phyloP scores from a whole-genome alignment of 2,113 vertebrate species.

The Pachypanchax playfairii region DNA sequence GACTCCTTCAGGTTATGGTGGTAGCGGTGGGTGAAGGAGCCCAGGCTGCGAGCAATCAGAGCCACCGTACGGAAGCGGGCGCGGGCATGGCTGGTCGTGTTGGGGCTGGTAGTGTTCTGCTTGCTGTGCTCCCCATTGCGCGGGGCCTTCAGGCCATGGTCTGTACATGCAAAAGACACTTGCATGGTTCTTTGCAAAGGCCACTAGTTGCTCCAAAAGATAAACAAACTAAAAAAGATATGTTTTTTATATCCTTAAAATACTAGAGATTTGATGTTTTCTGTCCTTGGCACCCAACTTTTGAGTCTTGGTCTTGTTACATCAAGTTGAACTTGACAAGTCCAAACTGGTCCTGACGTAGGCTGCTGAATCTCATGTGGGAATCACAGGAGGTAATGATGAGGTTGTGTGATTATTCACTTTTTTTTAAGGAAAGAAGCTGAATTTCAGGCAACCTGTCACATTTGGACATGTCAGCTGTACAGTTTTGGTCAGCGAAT shows the following conservation, averaged over 20 bases:
- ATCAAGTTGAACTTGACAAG: conserved; percentile 35
- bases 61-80: conserved; percentile 97
- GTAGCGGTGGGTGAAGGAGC: conserved; percentile 94
- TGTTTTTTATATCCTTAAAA: conserved; percentile 15
- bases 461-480: conserved; percentile 23
- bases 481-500: conserved; percentile 31
- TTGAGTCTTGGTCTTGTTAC: conserved; percentile 9
- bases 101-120: conserved; percentile 89
- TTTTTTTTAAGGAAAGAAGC: conserved; percentile 8
- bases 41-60: conserved; percentile 94
- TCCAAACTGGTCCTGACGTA: conserved; percentile 23
- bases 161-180: conserved; percentile 97
- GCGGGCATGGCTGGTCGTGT: conserved; percentile 88
- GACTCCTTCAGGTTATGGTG: conserved; percentile 98
- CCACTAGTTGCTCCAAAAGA: conserved; percentile 28
- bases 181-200: conserved; percentile 85
- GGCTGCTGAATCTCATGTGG: conserved; percentile 42
- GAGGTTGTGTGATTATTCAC: conserved; percentile 10
- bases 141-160: conserved; percentile 92
- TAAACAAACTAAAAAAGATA: not conserved
- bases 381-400: conserved; percentile 20
- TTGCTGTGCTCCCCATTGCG: conserved; percentile 95
- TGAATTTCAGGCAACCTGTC: conserved; percentile 18
- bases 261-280: conserved; percentile 4
- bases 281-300: not conserved